Conservation (phyloP, 2,888 invertebrate species). For the Aproaerema taeniolella region DNA sequence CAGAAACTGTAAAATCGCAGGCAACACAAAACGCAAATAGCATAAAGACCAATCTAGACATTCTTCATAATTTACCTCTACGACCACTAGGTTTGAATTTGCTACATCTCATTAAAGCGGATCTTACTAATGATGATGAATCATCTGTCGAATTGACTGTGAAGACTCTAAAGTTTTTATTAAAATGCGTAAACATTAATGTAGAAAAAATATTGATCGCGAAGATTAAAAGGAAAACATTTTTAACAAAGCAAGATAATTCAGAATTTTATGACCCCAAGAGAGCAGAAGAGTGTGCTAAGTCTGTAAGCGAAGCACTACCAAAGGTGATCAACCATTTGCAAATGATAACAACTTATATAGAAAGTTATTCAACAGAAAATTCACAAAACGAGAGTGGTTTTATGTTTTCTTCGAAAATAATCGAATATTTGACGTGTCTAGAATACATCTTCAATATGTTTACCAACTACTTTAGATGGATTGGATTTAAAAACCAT, state of each 20-base stretch:
- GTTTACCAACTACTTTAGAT: constrained; percentile 77
- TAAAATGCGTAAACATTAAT: constrained; percentile 45
- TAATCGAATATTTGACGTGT: constrained; percentile 54
- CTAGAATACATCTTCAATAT: constrained; percentile 75
- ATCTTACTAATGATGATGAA: constrained; percentile 38
- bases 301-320: constrained; percentile 39
- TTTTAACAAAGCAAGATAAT: constrained; percentile 47
- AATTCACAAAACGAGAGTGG: constrained; percentile 36
- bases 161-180: constrained; percentile 46
- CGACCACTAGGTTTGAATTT: constrained; percentile 49
- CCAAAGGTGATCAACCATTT: constrained; percentile 53
- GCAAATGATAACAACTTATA: constrained; percentile 36
- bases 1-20: constrained; percentile 53
- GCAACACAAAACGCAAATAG: constrained; percentile 34
- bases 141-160: constrained; percentile 40
- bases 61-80: constrained; percentile 40
- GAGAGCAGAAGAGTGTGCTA: constrained; percentile 54
- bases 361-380: constrained; percentile 36
- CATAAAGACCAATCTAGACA: constrained; percentile 44
- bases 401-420: constrained; percentile 35
- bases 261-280: constrained; percentile 38
- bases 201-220: constrained; percentile 49
- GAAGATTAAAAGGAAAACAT: constrained; percentile 55
- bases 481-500: constrained; percentile 79
- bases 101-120: constrained; percentile 45